A percentile compares a stretch with the other conserved stretches of the same genome.
Evolutionary conservation across 2,797 vertebrate species (phyloP).

Genomic region (Pelobates cultripes): DNA sequence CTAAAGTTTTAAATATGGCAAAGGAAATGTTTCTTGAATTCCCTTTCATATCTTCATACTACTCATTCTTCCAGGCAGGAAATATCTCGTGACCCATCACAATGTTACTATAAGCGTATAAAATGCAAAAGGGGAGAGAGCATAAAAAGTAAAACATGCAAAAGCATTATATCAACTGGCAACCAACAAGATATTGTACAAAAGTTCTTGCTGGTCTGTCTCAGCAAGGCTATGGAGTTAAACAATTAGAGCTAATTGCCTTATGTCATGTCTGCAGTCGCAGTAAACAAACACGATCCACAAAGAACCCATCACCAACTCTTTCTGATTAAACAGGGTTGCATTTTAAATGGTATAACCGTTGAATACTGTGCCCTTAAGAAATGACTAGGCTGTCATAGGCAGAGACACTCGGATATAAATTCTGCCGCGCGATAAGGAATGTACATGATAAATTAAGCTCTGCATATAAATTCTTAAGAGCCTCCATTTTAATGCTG

Average conservation of each 20-base stretch:
- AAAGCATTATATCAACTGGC: too few relatives aligned
- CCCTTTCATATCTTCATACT: too few relatives aligned
- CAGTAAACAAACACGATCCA: slow-evolving; percentile 87
- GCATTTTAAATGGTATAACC: slow-evolving; percentile 81
- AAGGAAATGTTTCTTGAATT: too few relatives aligned
- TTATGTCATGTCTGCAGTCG: slow-evolving; percentile 79
- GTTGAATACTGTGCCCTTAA: slow-evolving; percentile 97
- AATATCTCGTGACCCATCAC: too few relatives aligned
- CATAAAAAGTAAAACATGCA: too few relatives aligned
- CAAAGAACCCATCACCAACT: slow-evolving; percentile 77
- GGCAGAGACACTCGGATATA: slow-evolving; percentile 94
- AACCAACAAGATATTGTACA: slow-evolving; percentile 74
- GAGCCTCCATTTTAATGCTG: slow-evolving; percentile 99
- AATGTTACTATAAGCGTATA: too few relatives aligned
- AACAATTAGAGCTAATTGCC: slow-evolving; percentile 87
- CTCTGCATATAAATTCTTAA: slow-evolving; percentile 99
- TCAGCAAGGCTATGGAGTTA: slow-evolving; percentile 82
- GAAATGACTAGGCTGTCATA: slow-evolving; percentile 95
- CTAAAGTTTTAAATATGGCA: too few relatives aligned
- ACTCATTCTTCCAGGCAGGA: too few relatives aligned
- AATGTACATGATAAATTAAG: slow-evolving; percentile 99
- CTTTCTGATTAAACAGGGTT: slow-evolving; percentile 82
- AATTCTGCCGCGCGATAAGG: slow-evolving; percentile 97
- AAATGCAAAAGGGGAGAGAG: too few relatives aligned
- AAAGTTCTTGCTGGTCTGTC: slow-evolving; percentile 77